phyloP scores from a whole-genome alignment of 2,113 vertebrate species.

The Meles meles region DNA sequence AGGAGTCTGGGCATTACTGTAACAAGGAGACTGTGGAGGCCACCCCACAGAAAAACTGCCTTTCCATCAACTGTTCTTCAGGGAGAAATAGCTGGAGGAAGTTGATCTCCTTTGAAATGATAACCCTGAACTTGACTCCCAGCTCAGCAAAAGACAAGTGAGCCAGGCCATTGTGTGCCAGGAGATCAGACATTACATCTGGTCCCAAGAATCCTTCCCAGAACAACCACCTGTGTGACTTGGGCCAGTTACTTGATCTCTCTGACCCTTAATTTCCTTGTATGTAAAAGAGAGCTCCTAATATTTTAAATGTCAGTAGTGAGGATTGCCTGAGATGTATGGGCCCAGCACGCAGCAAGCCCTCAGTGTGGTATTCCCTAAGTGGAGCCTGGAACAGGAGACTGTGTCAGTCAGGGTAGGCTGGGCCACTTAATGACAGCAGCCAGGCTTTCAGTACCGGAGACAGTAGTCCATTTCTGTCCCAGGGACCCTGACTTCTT shows the following conservation, averaged over 20 bases:
- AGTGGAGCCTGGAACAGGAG: background rate
- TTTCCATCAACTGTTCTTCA: background rate
- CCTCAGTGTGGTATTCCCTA: background rate
- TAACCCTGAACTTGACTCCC: background rate
- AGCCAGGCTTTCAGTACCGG: background rate
- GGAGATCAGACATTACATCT: background rate
- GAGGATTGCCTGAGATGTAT: background rate
- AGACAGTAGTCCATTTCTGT: background rate
- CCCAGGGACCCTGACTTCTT: background rate
- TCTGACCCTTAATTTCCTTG: background rate
- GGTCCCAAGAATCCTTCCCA: background rate
- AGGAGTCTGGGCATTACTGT: background rate
- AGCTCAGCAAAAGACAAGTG: background rate
- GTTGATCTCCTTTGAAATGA: background rate
- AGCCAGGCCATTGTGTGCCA: background rate
- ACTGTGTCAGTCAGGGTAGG: background rate
- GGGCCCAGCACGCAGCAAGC: background rate
- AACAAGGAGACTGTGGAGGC: background rate
- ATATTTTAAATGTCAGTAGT: background rate
- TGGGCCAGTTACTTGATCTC: background rate
- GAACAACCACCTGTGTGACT: background rate
- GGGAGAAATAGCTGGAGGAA: background rate
- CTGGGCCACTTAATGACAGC: background rate
- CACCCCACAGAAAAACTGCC: background rate
- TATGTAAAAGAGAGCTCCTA: background rate